Percentiles rank a stretch among this genome's conserved stretches.
Evolutionary conservation across 2,888 invertebrate species (phyloP).

Genomic region (Heliconius aoede): DNA sequence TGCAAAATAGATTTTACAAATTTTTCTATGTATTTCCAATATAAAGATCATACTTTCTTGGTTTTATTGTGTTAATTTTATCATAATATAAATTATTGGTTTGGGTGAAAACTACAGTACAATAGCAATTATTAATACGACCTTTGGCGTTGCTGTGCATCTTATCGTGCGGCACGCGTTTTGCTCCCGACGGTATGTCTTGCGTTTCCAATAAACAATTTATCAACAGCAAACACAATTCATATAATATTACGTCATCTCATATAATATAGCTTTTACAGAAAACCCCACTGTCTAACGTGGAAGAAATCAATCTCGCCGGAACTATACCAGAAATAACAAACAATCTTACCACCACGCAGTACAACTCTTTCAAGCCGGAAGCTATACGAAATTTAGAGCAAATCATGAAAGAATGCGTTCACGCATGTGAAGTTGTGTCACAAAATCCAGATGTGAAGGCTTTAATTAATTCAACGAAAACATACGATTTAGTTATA

Average conservation of each 20-base stretch:
- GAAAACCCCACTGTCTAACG: constrained; percentile 73
- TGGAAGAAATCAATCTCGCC: constrained; percentile 76
- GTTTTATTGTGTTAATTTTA: neutral
- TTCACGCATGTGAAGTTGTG: constrained; percentile 74
- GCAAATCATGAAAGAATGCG: constrained; percentile 77
- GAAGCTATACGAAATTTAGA: constrained; percentile 71
- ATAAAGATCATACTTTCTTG: neutral
- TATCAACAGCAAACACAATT: constrained; percentile 16
- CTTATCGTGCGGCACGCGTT: constrained; percentile 46
- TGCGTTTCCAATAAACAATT: constrained; percentile 29
- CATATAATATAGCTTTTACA: constrained; percentile 55
- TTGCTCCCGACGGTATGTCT: constrained; percentile 37
- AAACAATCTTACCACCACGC: constrained; percentile 67
- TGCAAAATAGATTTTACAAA: too few relatives aligned
- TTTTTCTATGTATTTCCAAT: neutral
- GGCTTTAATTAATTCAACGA: constrained; percentile 67
- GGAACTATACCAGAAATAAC: constrained; percentile 77
- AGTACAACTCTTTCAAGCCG: constrained; percentile 68
- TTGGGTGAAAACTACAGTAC: neutral
- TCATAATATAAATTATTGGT: neutral
- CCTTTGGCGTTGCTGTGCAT: constrained; percentile 28
- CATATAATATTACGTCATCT: constrained; percentile 7
- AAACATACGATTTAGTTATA: constrained; percentile 71
- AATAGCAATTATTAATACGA: constrained; percentile 21
- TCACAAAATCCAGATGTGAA: constrained; percentile 69